Conservation (phyloP, 2,888 invertebrate species). For the Pocota personata region DNA sequence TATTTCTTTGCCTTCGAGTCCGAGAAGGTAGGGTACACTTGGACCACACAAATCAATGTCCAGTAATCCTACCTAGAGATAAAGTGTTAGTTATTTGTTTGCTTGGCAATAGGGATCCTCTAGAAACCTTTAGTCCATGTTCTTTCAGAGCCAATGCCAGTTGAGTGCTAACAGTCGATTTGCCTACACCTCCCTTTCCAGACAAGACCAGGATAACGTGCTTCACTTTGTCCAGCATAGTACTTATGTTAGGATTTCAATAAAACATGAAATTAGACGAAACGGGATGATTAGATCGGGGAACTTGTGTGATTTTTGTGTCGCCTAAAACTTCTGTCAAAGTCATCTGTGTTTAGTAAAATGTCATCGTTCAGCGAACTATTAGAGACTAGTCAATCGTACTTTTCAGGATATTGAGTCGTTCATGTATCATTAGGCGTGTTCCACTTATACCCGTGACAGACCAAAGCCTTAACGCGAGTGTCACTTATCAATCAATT, state of each 20-base stretch:
- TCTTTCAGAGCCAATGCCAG: conserved; percentile 93
- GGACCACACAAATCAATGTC: conserved; percentile 98
- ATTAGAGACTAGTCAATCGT: too few relatives aligned
- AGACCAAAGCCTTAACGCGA: too few relatives aligned
- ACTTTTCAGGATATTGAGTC: too few relatives aligned
- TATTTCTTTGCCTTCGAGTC: conserved; percentile 92
- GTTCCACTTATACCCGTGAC: too few relatives aligned
- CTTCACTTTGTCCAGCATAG: conserved; percentile 92
- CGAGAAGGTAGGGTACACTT: conserved; percentile 94
- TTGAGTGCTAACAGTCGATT: conserved; percentile 97
- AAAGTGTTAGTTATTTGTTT: not conserved
- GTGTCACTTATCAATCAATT: too few relatives aligned
- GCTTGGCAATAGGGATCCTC: not conserved
- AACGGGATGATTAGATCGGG: not conserved
- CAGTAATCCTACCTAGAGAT: conserved; percentile 92
- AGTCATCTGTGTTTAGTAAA: not conserved
- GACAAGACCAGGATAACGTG: conserved; percentile 96
- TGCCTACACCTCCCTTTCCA: conserved; percentile 99
- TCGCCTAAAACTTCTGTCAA: not conserved
- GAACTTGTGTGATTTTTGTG: not conserved
- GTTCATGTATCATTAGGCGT: too few relatives aligned
- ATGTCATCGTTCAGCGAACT: not conserved
- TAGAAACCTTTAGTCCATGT: conserved; percentile 89
- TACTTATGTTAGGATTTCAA: not conserved
- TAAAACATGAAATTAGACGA: not conserved